These are phyloP conservation scores for Amblyraja radiata DNA, from an alignment of 2,797 vertebrate genomes.

Conservation along the genomic window DNA sequence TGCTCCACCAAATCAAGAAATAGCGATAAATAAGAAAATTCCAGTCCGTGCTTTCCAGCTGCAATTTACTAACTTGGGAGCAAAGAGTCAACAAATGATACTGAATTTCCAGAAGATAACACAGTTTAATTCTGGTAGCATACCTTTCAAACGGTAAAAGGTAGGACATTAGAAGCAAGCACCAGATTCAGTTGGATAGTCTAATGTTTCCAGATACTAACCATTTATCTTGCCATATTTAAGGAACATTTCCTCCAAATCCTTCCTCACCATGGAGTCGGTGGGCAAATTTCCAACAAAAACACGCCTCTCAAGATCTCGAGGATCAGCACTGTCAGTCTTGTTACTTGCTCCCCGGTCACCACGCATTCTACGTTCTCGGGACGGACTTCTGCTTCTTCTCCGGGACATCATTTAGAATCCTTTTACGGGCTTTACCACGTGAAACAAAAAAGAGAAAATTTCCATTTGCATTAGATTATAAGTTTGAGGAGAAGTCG, in stretches of 20 bases:
- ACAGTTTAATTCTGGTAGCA: conserved; percentile 18
- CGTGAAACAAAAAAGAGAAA: conserved; percentile 37
- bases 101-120: not conserved
- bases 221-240: conserved; percentile 76
- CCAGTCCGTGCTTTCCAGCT: not conserved
- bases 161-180: conserved; percentile 32
- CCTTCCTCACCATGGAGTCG: conserved; percentile 75
- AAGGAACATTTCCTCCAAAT: conserved; percentile 78
- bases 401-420: conserved; percentile 65
- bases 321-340: conserved; percentile 75
- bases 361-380: conserved; percentile 48
- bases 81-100: not conserved
- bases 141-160: conserved; percentile 18
- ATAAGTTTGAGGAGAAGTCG: not conserved
- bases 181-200: conserved; percentile 22
- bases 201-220: conserved; percentile 60
- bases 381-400: conserved; percentile 65
- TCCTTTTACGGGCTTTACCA: conserved; percentile 30
- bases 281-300: conserved; percentile 87
- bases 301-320: conserved; percentile 80
- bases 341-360: conserved; percentile 49
- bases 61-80: not conserved
- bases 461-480: conserved; percentile 37
- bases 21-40: not conserved
- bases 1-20: conserved; percentile 27